Base-by-base conservation (phyloP, 2,888 invertebrate genomes). In the Mimas tiliae region DNA sequence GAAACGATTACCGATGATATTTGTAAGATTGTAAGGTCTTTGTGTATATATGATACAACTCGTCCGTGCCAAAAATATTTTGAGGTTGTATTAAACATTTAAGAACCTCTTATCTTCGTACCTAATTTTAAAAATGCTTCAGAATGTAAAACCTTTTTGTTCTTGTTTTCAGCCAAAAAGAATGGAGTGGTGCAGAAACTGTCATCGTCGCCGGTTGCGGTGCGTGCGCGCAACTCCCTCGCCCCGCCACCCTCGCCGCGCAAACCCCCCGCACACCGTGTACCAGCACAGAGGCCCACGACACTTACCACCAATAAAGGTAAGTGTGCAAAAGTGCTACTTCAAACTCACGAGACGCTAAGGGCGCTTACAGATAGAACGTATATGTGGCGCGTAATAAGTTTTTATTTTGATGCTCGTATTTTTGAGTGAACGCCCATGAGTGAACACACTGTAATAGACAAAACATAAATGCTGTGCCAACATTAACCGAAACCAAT, bases 111-210 rank as follows among this genome's bases (percentile, higher is more conserved):
- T 45, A 45, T 45, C 14, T 45, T 45, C 1, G 14, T 1, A 45
- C 27, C 27, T 27, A 27, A 27, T 27, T 1, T 27, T 27, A 27
- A 27, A 27, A 27, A 65, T n/a, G 14, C 8, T 2, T 14, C 1
- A 1, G 14, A 9, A 12, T 45, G 14, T 45, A 45, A 45, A 45
- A 27, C 27, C 11, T 21, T 63, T 70, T 55, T 64, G 66, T 62
- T 69, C 52, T 63, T 72, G 63, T 79, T 89, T 84, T 66, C 88
- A 93, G 93, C 76, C 19, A 93, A 93, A 86, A 93, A 93, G 75
- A 93, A 93, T 91, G 93, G 92, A 68, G 90, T 93, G 74, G 93
- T 91, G 62, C 92, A 87, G 72, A 91, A 92, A 76, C 75, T 93
- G 72, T 88, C 91, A 45, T 88, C 92, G 64, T 93, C 93, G 9